Percentiles rank a stretch among this genome's conserved stretches.
These are phyloP conservation scores for Campoplex capitator DNA, from an alignment of 2,888 invertebrate genomes.

Conservation along the genomic window DNA sequence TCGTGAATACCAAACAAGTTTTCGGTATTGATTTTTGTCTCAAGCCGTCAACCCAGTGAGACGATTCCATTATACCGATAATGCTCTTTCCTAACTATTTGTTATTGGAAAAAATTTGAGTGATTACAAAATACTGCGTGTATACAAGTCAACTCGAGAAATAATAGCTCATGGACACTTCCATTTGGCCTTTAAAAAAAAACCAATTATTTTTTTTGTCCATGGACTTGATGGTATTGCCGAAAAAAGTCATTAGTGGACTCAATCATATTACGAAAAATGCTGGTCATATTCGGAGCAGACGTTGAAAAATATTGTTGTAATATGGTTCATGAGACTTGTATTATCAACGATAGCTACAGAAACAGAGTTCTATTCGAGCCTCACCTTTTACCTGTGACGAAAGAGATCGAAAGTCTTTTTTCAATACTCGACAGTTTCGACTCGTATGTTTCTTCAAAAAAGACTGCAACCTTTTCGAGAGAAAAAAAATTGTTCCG, in stretches of 20 bases:
- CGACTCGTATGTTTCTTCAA: background rate
- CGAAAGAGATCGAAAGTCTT: background rate
- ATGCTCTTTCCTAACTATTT: background rate
- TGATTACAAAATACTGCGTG: background rate
- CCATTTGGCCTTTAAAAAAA: too few species aligned
- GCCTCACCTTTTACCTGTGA: background rate
- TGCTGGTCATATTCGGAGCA: background rate
- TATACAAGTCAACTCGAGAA: background rate
- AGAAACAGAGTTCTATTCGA: background rate
- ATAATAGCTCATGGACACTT: background rate
- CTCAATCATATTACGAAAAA: background rate
- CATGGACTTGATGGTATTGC: too few species aligned
- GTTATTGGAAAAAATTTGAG: background rate
- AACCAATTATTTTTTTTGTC: too few species aligned
- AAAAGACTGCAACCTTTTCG: background rate
- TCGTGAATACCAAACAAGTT: background rate
- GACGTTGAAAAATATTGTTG: background rate
- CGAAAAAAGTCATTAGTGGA: too few species aligned
- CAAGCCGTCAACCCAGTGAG: background rate
- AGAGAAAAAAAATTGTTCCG: background rate
- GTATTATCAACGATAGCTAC: background rate
- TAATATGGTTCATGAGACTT: background rate
- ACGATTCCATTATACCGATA: background rate
- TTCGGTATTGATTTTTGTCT: slow-evolving; percentile 4
- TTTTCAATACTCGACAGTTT: slow-evolving; percentile 17